Conservation (phyloP, 2,113 vertebrate species). For the Morone chrysops region DNA sequence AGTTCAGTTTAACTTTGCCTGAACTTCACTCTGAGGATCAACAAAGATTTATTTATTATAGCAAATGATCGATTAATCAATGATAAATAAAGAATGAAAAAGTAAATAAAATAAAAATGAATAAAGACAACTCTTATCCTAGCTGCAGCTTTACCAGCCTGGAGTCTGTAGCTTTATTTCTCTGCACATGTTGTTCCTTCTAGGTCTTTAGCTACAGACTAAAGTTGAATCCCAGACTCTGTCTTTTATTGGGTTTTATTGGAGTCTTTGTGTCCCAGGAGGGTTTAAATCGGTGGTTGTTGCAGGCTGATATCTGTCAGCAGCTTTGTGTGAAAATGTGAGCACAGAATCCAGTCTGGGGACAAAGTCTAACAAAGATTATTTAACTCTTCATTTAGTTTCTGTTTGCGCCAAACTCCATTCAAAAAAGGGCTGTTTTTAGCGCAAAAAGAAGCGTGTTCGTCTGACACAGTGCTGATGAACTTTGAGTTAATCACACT, state of each 20-base stretch:
- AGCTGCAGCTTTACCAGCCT: not conserved
- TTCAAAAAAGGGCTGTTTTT: not conserved
- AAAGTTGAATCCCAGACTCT: not conserved
- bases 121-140: too few relatives aligned
- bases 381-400: not conserved
- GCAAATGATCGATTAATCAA: not conserved
- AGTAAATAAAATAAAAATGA: too few relatives aligned
- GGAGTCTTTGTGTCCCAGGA: not conserved
- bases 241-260: too few relatives aligned
- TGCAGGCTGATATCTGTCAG: not conserved
- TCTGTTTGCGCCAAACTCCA: conserved; percentile 12
- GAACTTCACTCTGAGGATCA: not conserved
- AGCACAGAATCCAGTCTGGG: too few relatives aligned
- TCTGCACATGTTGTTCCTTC: not conserved
- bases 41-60: not conserved
- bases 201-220: not conserved
- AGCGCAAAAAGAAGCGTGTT: not conserved
- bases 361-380: not conserved
- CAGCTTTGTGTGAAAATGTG: not conserved
- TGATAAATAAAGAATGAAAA: not conserved
- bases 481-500: not conserved
- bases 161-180: not conserved
- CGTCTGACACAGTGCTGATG: too few relatives aligned
- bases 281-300: not conserved
- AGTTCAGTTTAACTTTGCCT: not conserved